phyloP scores from a whole-genome alignment of 2,888 invertebrate genomes.

The Zygogramma bicolorata region DNA sequence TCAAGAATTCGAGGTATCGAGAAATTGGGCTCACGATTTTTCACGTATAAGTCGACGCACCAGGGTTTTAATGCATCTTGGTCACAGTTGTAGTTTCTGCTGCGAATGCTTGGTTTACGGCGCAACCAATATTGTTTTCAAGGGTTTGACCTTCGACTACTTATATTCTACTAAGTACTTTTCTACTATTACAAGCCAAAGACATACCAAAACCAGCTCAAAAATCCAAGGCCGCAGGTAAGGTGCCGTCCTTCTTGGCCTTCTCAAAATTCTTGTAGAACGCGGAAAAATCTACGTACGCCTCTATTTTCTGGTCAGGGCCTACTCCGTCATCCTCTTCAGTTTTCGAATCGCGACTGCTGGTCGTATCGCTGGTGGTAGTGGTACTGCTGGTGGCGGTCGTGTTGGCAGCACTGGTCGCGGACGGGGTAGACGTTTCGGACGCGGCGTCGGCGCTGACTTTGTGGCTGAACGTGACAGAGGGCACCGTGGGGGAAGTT shows the following conservation, averaged over 20 bases:
- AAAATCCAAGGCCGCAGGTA: constrained; percentile 74
- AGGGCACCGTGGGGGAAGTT: constrained; percentile 68
- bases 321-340: constrained; percentile 68
- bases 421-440: constrained; percentile 38
- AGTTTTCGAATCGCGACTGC: constrained; percentile 55
- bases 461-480: constrained; percentile 74
- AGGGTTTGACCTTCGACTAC: too few relatives aligned
- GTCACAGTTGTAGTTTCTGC: too few relatives aligned
- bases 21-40: too few relatives aligned
- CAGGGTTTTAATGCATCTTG: too few relatives aligned
- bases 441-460: constrained; percentile 46
- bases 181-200: background rate
- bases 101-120: too few relatives aligned
- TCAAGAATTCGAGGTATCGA: too few relatives aligned
- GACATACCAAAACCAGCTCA: too few relatives aligned
- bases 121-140: too few relatives aligned
- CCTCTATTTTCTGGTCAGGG: constrained; percentile 76
- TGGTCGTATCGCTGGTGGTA: constrained; percentile 62
- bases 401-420: constrained; percentile 35
- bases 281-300: constrained; percentile 88
- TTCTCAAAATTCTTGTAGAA: constrained; percentile 81
- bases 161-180: too few relatives aligned
- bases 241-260: constrained; percentile 74
- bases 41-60: too few relatives aligned
- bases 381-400: constrained; percentile 59